Base-by-base conservation (phyloP, 2,797 vertebrate species). In the Mastacembelus armatus region DNA sequence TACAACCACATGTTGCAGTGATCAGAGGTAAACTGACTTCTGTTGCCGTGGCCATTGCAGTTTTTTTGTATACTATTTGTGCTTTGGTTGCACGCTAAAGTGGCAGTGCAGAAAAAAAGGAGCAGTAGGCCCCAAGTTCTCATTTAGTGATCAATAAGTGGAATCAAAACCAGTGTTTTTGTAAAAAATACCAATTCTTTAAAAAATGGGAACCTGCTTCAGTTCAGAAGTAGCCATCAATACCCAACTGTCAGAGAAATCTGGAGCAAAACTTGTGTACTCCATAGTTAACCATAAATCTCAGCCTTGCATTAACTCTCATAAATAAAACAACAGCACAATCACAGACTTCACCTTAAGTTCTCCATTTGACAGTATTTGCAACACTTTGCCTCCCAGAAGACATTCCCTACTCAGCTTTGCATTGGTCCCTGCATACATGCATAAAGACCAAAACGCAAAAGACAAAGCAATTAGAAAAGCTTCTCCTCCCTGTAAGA, bases 381-480 rank as follows among this genome's bases (percentile, higher is more conserved):
- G 73, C 68, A 84, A 79, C 79, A 52, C 63, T 52, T 39, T 44
- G 7, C 58, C 55, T 77, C 84, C 80, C 83, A 18, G 21, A 57
- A 61, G 71, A 54, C 61, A 21, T 19, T 11, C 30, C 68, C 29
- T 60, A 63, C 64, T 71, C 77, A 15, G 36, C 63, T 59, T 66
- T 71, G 64, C 59, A 43, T 58, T 49, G 78, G 79, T 51, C 56
- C 29, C 32, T 0, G 38, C 38, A 2, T 18, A 36, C 61, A 42
- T 32, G 70, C 48, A 33, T 11, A 42, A 71, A 48, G 75, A 83
- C 71, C 68, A 77, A 54, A 77, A 81, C 64, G 22, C 78, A 78
- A 74, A 84, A 84, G 84, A 71, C 77, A 77, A 84, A 85, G 86
- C 82, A 88, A 90, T 91, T 87, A 92, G 78, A 89, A 81, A 80